phyloP scores from a whole-genome alignment of 2,888 invertebrate species.

The Seladonia tumulorum region DNA sequence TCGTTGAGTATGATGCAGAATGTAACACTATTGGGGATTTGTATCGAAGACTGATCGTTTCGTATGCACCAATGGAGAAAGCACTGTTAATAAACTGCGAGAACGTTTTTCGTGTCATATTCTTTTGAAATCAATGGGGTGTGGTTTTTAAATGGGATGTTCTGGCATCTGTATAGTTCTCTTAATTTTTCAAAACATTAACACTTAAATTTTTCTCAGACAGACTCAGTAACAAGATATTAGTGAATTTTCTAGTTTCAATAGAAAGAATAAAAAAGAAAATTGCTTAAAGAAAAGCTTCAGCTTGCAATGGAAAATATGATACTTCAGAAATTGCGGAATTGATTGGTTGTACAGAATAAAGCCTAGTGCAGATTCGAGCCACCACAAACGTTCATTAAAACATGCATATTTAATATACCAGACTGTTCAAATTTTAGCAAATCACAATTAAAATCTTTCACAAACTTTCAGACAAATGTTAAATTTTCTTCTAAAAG shows the following conservation, averaged over 20 bases:
- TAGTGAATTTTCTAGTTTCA: not conserved
- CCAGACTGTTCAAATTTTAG: not conserved
- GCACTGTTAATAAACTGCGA: not conserved
- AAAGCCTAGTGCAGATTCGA: not conserved
- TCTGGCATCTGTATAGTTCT: not conserved
- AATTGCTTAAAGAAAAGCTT: not conserved
- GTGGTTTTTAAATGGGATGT: not conserved
- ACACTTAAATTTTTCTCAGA: not conserved
- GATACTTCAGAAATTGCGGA: not conserved
- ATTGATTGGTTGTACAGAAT: not conserved
- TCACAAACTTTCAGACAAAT: not conserved
- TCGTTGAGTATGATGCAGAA: not conserved
- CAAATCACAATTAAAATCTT: no score
- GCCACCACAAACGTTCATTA: not conserved
- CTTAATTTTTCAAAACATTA: not conserved
- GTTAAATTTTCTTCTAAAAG: not conserved
- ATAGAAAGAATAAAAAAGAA: not conserved
- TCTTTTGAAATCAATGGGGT: not conserved
- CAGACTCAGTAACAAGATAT: not conserved
- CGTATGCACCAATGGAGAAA: slow-evolving; percentile 8
- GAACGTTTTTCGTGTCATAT: not conserved
- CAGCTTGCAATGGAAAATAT: not conserved
- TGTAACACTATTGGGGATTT: not conserved
- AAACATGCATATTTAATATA: not conserved
- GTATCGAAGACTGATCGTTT: not conserved